These are phyloP conservation scores for Scaptomyza polygonia DNA, from an alignment of 2,888 invertebrate species.

Conservation along the genomic window DNA sequence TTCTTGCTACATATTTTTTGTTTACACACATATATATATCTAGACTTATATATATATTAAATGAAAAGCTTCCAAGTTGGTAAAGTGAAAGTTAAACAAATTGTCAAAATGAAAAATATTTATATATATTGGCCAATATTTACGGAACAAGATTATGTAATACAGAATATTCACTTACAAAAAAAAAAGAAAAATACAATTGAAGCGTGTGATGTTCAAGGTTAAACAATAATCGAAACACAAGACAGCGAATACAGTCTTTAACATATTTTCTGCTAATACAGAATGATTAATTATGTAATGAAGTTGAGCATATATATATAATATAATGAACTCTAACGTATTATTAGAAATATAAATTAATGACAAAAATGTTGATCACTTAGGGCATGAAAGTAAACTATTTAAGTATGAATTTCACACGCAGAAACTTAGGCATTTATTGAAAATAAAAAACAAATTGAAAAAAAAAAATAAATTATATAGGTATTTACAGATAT, in stretches of 20 bases:
- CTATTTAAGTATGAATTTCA: conserved; percentile 56
- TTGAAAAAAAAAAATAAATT: conserved; percentile 33
- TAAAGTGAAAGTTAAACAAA: conserved; percentile 29
- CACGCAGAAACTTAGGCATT: conserved; percentile 69
- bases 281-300: conserved; percentile 34
- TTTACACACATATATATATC: not conserved
- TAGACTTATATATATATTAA: conserved; percentile 13
- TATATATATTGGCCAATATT: conserved; percentile 45
- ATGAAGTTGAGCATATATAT: conserved; percentile 61
- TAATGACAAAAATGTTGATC: conserved; percentile 44
- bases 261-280: conserved; percentile 45
- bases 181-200: conserved; percentile 5
- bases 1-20: conserved; percentile 44
- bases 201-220: conserved; percentile 62
- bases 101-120: conserved; percentile 36
- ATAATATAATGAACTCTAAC: conserved; percentile 49
- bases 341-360: conserved; percentile 59
- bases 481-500: conserved; percentile 29
- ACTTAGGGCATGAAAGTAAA: conserved; percentile 49
- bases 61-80: conserved; percentile 49
- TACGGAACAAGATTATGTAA: conserved; percentile 44
- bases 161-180: conserved; percentile 55
- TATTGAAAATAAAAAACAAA: conserved; percentile 43
- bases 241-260: conserved; percentile 76
- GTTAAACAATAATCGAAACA: conserved; percentile 75